Percentiles rank a stretch among this genome's conserved stretches.
phyloP scores from a whole-genome alignment of 2,888 invertebrate genomes.

The Eulithis testata region DNA sequence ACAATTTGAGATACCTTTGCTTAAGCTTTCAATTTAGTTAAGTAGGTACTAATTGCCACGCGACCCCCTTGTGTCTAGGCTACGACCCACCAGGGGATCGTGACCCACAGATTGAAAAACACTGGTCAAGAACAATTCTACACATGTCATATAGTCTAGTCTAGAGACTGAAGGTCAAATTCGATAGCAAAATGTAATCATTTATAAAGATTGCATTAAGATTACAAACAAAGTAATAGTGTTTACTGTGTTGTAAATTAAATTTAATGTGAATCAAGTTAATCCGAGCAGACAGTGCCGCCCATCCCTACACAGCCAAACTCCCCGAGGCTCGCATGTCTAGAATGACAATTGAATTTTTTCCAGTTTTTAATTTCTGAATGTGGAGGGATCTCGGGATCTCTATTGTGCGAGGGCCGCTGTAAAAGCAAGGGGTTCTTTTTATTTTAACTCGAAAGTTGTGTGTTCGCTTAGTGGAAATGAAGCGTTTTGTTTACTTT shows the following conservation, averaged over 20 bases:
- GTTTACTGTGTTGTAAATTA: neutral
- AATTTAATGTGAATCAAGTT: neutral
- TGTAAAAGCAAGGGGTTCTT: conserved; percentile 19
- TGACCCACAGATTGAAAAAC: too few relatives aligned
- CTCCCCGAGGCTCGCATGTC: conserved; percentile 44
- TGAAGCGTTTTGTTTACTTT: conserved; percentile 24
- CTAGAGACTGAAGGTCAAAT: too few relatives aligned
- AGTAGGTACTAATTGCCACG: too few relatives aligned
- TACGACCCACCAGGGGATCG: too few relatives aligned
- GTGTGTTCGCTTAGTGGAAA: conserved; percentile 17
- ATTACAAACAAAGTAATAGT: too few relatives aligned
- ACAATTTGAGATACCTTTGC: too few relatives aligned
- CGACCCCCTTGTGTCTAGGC: too few relatives aligned
- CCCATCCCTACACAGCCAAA: conserved; percentile 10
- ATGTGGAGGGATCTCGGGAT: conserved; percentile 37
- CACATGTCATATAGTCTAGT: too few relatives aligned
- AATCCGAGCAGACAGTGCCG: neutral
- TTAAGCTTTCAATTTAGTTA: too few relatives aligned
- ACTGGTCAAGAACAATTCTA: too few relatives aligned
- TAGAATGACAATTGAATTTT: conserved; percentile 54
- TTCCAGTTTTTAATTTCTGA: conserved; percentile 49
- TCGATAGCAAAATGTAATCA: too few relatives aligned
- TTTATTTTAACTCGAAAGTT: conserved; percentile 27
- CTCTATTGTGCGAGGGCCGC: conserved; percentile 31
- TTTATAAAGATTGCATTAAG: too few relatives aligned